Evolutionary conservation across 2,888 invertebrate species (phyloP).

Genomic region (Drosophila kambysellisi): DNA sequence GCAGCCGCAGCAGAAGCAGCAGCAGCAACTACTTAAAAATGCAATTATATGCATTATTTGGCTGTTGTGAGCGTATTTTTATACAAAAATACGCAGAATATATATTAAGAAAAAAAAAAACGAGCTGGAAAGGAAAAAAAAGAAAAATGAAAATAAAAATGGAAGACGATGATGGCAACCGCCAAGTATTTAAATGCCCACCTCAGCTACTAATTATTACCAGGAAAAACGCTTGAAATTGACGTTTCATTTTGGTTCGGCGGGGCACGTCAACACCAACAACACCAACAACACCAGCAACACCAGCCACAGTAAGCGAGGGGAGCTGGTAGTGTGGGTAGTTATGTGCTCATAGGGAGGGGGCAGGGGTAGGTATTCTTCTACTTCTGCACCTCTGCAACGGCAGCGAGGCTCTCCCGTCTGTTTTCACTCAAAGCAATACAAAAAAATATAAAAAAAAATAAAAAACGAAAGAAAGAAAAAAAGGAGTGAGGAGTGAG

Average conservation of each 20-base stretch:
- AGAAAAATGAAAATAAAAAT: conserved; percentile 50
- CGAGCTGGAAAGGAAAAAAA: conserved; percentile 8
- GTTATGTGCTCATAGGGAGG: not conserved
- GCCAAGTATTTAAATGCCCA: conserved; percentile 83
- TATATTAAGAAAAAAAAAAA: conserved; percentile 12
- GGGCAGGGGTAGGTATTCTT: conserved; percentile 9
- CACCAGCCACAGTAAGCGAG: not conserved
- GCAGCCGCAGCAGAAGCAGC: conserved; percentile 46
- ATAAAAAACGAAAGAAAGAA: not conserved
- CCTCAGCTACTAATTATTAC: conserved; percentile 85
- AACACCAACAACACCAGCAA: conserved; percentile 58
- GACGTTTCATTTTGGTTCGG: conserved; percentile 82
- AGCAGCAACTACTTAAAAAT: conserved; percentile 78
- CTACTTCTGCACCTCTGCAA: conserved; percentile 3
- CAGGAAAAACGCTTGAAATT: conserved; percentile 84
- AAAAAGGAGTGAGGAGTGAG: not conserved
- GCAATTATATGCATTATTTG: conserved; percentile 82
- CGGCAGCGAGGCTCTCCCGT: conserved; percentile 11
- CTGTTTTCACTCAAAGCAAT: conserved; percentile 52
- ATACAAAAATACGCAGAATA: conserved; percentile 78
- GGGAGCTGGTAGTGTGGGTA: not conserved
- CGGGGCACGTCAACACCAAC: conserved; percentile 72
- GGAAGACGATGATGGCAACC: conserved; percentile 60
- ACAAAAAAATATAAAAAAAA: not conserved
- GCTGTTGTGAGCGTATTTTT: conserved; percentile 65